Evolutionary conservation across 2,888 invertebrate genomes (phyloP).

Genomic region (Leptopilina drosophilae): DNA sequence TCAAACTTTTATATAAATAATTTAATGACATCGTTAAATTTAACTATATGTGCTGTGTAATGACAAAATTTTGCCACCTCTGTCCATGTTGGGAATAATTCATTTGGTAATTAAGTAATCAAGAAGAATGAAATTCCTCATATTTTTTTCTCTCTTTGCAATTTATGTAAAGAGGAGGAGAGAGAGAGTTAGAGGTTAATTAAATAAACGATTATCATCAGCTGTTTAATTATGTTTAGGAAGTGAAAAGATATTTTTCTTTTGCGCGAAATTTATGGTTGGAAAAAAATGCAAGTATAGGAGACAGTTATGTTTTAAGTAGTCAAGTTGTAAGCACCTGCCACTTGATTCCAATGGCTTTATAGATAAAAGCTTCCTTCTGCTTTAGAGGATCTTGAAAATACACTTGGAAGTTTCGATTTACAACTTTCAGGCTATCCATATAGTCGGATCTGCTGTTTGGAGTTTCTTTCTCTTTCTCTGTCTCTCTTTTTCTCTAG

Average conservation of each 20-base stretch:
- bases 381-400: slow-evolving; percentile 17
- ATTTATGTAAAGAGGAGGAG: neutral
- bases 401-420: slow-evolving; percentile 45
- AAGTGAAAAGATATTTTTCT: too few relatives aligned
- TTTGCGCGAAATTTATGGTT: neutral
- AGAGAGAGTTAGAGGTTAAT: slow-evolving; percentile 10
- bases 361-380: slow-evolving; percentile 40
- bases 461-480: too few relatives aligned
- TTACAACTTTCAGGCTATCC: slow-evolving; percentile 49
- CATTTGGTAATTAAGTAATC: slow-evolving; percentile 49
- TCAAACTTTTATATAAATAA: neutral
- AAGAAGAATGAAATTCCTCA: slow-evolving; percentile 40
- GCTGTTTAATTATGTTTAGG: too few relatives aligned
- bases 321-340: slow-evolving; percentile 40
- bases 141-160: neutral
- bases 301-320: slow-evolving; percentile 6
- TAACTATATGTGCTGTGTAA: slow-evolving; percentile 15
- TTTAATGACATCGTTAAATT: slow-evolving; percentile 53
- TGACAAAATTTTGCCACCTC: slow-evolving; percentile 45
- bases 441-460: neutral
- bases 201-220: slow-evolving; percentile 18
- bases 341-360: slow-evolving; percentile 43
- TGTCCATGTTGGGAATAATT: slow-evolving; percentile 45
- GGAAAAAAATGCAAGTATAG: neutral
- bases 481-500: too few relatives aligned